phyloP scores from a whole-genome alignment of 2,888 invertebrate species.

The Neuroscelio doddi region DNA sequence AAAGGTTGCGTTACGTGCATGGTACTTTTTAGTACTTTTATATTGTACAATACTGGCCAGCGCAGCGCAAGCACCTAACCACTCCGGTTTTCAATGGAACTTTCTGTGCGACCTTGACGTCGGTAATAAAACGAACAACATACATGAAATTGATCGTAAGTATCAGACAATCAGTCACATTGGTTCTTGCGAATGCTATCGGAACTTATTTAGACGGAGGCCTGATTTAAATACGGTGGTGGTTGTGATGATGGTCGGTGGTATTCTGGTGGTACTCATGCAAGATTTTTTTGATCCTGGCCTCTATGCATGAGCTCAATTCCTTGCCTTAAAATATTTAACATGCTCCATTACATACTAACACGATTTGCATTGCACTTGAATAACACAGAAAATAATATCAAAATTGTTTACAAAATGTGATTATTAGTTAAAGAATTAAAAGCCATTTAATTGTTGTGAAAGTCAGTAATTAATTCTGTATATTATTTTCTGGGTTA shows the following conservation, averaged over 20 bases:
- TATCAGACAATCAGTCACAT: constrained; percentile 31
- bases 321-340: no score
- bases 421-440: no score
- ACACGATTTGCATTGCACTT: no score
- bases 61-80: constrained; percentile 37
- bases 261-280: constrained; percentile 16
- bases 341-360: no score
- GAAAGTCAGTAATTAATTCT: no score
- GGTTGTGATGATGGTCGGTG: constrained; percentile 37
- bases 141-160: constrained; percentile 39
- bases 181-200: constrained; percentile 36
- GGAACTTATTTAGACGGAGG: constrained; percentile 23
- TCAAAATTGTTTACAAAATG: no score
- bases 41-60: constrained; percentile 26
- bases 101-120: constrained; percentile 35
- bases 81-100: constrained; percentile 34
- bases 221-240: constrained; percentile 30
- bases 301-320: constrained; percentile 19
- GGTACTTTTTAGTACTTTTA: constrained; percentile 25
- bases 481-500: no score
- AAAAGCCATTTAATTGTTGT: no score
- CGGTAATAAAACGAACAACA: constrained; percentile 23
- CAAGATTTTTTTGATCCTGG: constrained; percentile 2
- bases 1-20: constrained; percentile 16
- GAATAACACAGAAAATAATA: no score